Base-by-base conservation (phyloP, 2,113 vertebrate genomes). In the Coreoperca whiteheadi region DNA sequence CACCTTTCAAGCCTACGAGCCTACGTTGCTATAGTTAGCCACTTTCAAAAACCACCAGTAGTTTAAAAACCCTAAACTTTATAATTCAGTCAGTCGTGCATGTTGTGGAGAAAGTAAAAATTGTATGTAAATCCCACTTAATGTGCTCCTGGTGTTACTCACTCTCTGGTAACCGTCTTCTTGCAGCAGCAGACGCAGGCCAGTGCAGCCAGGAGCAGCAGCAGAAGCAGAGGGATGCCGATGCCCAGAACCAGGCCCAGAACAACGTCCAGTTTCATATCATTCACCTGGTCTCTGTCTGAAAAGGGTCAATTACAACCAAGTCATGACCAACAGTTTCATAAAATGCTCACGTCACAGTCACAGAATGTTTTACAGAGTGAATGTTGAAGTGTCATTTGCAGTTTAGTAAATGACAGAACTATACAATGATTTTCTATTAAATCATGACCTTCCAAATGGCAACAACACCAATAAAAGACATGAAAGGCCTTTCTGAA, bases 221-320 rank as follows among this genome's bases (percentile, higher is more conserved):
- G 82, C 54, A 96, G 84, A 1, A 96, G 92, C 50, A 96, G 89
- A 9, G 96, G 95, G 56, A 97, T 93, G 30, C 95, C 94, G 23
- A 96, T 95, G 53, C 96, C 96, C 88, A 97, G 92, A n/a, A 95
- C 94, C 91, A 97, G 87, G 16, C 91, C 94, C 83, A 97, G 65
- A 74, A 97, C 84, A 4, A 96, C 81, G 50, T 89, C 54, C 15
- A 70, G 6, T 6, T 85, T 48, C 21, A 20, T 10, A 0, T 46
- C 2, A 0, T 4, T 34, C 37, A 0, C 15, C 18, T 32, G 10
- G 0, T 14, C 57, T 81, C 72, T 61, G 8, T 88, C 94, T 95
- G 88, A 21, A 70, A 59, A 28, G 21, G 6, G 53, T 11, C 30
- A 61, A 46, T 39, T 46, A 23, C 57, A 41, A 21, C 32, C 7